Conservation (phyloP, 2,113 vertebrate genomes). For the Macaca fascicularis region DNA sequence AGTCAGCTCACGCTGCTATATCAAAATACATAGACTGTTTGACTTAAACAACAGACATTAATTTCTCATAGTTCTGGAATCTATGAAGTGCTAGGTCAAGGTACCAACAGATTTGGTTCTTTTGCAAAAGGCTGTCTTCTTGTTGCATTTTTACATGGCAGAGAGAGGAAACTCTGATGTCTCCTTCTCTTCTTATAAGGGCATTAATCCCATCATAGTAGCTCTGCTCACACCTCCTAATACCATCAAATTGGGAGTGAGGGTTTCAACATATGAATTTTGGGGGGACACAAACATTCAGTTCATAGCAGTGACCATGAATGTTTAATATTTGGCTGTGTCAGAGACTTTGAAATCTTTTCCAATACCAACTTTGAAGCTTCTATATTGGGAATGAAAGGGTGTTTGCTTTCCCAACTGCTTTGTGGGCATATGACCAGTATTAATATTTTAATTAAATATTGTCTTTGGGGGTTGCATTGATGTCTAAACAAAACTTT, state of each 20-base stretch:
- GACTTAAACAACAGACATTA: background rate
- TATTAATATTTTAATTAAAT: slow-evolving; percentile 45
- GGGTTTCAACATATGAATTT: background rate
- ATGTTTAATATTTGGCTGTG: background rate
- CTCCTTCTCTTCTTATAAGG: background rate
- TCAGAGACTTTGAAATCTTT: background rate
- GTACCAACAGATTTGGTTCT: background rate
- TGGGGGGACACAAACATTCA: background rate
- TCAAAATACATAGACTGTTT: background rate
- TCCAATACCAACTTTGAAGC: background rate
- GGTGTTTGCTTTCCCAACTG: background rate
- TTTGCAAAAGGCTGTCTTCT: background rate
- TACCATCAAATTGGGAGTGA: background rate
- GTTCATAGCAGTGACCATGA: background rate
- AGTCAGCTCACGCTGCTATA: background rate
- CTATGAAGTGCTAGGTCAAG: background rate
- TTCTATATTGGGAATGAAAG: slow-evolving; percentile 9
- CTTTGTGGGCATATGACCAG: slow-evolving; percentile 5
- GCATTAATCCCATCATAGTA: background rate
- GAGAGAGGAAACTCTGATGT: background rate
- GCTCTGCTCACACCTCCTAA: background rate
- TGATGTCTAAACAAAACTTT: slow-evolving; percentile 6
- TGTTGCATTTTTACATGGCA: background rate
- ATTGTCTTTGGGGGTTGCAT: slow-evolving; percentile 8
- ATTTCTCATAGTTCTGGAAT: background rate